phyloP scores from a whole-genome alignment of 53 echinoderm and acorn worm species.

The Henricia sp. region DNA sequence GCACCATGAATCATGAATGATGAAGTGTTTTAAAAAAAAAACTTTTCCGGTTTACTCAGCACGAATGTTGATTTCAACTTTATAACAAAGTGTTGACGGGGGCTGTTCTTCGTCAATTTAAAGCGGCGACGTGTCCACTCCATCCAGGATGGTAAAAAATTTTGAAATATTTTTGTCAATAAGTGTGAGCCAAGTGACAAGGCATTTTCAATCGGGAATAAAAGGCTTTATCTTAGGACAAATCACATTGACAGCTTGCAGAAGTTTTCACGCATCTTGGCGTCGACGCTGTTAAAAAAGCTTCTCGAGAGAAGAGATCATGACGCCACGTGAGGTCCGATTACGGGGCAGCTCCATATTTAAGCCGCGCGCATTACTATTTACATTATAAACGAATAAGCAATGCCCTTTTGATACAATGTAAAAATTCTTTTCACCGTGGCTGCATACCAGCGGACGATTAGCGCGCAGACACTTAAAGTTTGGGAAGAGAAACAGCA shows the following conservation, averaged over 20 bases:
- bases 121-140: conserved; percentile 41
- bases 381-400: neutral
- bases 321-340: conserved; percentile 48
- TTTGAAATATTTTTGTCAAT: neutral
- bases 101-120: conserved; percentile 66
- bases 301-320: conserved; percentile 21
- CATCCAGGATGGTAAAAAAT: too few species aligned
- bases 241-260: conserved; percentile 37
- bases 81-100: conserved; percentile 48
- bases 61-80: neutral
- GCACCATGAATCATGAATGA: neutral
- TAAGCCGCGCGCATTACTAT: neutral
- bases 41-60: neutral
- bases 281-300: neutral
- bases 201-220: neutral
- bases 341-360: neutral
- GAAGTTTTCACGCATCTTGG: neutral
- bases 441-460: neutral
- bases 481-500: neutral
- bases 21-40: conserved; percentile 41
- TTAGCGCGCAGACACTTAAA: neutral
- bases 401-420: neutral
- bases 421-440: neutral
- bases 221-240: neutral
- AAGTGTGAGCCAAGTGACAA: neutral